Conservation (phyloP, 2,113 vertebrate species). For the Harpagus bidentatus region DNA sequence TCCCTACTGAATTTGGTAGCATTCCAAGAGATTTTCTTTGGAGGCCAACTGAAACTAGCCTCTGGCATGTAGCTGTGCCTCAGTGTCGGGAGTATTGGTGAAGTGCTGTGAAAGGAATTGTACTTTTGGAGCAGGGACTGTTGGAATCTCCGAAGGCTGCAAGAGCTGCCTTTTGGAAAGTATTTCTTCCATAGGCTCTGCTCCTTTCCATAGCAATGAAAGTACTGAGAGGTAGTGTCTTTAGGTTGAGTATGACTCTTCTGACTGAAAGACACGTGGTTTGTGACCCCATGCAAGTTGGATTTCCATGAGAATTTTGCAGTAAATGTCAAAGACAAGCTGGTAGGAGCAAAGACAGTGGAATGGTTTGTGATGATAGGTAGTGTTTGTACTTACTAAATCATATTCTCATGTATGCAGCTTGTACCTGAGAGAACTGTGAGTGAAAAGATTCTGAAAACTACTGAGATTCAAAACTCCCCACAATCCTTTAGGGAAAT, state of each 20-base stretch:
- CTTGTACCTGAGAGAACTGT: not conserved
- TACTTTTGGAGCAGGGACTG: not conserved
- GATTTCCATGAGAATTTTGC: not conserved
- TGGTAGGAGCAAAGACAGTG: not conserved
- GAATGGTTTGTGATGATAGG: not conserved
- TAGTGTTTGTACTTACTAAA: not conserved
- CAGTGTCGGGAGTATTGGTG: not conserved
- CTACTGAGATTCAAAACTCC: not conserved
- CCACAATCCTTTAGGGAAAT: not conserved
- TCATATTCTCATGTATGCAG: accelerated
- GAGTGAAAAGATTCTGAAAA: not conserved
- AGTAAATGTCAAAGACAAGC: not conserved
- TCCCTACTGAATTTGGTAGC: not conserved
- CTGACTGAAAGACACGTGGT: not conserved
- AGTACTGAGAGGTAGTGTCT: not conserved
- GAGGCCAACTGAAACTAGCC: not conserved
- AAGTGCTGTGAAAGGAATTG: not conserved
- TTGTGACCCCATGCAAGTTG: not conserved
- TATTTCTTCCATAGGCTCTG: not conserved
- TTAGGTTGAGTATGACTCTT: not conserved
- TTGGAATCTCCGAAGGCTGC: not conserved
- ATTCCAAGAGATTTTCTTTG: not conserved
- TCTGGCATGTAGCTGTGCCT: not conserved
- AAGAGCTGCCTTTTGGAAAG: not conserved
- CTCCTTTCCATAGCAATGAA: not conserved